Evolutionary conservation across 2,113 vertebrate genomes (phyloP).

Genomic region (Barnardius zonarius): DNA sequence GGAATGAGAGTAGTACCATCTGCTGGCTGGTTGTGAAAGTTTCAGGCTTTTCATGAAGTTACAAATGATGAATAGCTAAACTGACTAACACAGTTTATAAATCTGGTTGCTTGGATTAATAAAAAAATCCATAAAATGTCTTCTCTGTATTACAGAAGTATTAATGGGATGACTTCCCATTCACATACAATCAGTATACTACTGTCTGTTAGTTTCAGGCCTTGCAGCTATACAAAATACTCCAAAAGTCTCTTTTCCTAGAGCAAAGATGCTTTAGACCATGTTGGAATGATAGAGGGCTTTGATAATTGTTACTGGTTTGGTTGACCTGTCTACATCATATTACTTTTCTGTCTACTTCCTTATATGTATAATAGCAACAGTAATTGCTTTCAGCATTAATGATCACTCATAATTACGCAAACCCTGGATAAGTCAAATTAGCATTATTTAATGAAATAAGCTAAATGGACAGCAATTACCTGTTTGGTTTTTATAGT

Average conservation of each 20-base stretch:
- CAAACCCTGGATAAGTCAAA: neutral
- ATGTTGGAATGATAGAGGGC: neutral
- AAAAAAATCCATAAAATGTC: neutral
- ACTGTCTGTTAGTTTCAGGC: neutral
- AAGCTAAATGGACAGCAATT: neutral
- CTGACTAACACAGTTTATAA: neutral
- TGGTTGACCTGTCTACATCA: neutral
- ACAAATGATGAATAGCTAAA: neutral
- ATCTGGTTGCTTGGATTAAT: neutral
- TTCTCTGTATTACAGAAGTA: neutral
- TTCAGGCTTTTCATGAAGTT: neutral
- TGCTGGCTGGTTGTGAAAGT: slow-evolving; percentile 15
- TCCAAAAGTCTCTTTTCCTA: neutral
- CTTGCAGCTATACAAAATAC: neutral
- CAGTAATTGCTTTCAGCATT: neutral
- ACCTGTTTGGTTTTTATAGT: slow-evolving; percentile 72
- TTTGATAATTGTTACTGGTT: neutral
- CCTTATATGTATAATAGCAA: neutral
- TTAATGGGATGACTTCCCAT: neutral
- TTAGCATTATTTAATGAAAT: neutral
- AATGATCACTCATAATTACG: neutral
- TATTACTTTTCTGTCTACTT: neutral
- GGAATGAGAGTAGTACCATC: neutral
- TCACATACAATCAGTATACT: neutral
- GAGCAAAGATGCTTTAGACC: neutral